phyloP scores from a whole-genome alignment of 2,113 vertebrate genomes.

The Maccullochella peelii region DNA sequence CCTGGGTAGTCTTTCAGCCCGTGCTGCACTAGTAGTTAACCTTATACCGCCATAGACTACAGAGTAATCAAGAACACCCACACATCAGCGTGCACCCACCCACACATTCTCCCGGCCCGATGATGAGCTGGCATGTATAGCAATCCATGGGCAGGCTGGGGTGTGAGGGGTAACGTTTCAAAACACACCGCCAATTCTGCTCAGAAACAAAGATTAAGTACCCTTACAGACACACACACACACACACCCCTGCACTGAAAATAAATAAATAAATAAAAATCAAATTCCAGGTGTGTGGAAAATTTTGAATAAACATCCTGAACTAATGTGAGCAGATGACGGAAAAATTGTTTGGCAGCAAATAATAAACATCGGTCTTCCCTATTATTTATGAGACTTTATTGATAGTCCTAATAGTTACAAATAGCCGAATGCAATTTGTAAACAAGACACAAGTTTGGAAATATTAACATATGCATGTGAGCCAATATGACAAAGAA shows the following conservation, averaged over 20 bases:
- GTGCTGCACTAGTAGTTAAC: slow-evolving; percentile 52
- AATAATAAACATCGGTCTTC: slow-evolving; percentile 60
- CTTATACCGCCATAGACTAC: slow-evolving; percentile 56
- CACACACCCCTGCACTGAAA: slow-evolving; percentile 8
- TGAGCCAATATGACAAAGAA: slow-evolving; percentile 52
- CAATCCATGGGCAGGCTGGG: slow-evolving; percentile 26
- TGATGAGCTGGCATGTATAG: slow-evolving; percentile 51
- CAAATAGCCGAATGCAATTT: slow-evolving; percentile 49
- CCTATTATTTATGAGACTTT: slow-evolving; percentile 46
- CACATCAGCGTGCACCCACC: slow-evolving; percentile 5
- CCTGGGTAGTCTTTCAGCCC: slow-evolving; percentile 52
- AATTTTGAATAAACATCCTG: slow-evolving; percentile 61
- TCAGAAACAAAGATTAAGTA: slow-evolving; percentile 51
- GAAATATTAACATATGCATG: slow-evolving; percentile 37
- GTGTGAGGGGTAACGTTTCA: slow-evolving; percentile 68
- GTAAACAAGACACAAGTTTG: slow-evolving; percentile 40
- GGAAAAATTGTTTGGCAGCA: slow-evolving; percentile 67
- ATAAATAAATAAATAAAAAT: neutral
- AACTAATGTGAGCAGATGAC: slow-evolving; percentile 63
- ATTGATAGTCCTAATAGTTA: slow-evolving; percentile 46
- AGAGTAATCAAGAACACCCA: slow-evolving; percentile 65
- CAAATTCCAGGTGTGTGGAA: slow-evolving; percentile 52
- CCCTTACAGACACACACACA: slow-evolving; percentile 26
- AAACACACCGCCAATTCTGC: slow-evolving; percentile 57
- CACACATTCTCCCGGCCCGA: slow-evolving; percentile 3